phyloP scores from a whole-genome alignment of 2,113 vertebrate species.

The Guaruba guarouba region DNA sequence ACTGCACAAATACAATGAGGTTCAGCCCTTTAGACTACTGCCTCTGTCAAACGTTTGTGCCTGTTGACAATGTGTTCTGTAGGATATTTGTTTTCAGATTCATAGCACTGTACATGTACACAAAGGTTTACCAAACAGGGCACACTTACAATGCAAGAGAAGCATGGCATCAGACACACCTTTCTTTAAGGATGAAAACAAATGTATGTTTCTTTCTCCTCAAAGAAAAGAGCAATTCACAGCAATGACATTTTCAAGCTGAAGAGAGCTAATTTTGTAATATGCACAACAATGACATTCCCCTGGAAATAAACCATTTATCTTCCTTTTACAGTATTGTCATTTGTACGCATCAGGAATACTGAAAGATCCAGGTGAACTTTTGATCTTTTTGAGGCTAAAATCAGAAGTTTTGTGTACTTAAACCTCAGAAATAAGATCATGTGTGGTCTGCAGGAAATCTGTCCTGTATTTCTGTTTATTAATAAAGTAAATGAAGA shows the following conservation, averaged over 20 bases:
- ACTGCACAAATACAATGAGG: constrained; percentile 35
- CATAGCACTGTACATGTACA: not conserved
- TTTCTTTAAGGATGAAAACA: not conserved
- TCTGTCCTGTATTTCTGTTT: not conserved
- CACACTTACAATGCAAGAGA: not conserved
- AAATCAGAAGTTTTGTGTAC: not conserved
- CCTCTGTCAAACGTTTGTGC: not conserved
- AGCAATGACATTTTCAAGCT: not conserved
- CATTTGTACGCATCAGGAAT: rapidly evolving
- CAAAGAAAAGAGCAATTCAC: not conserved
- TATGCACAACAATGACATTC: rapidly evolving
- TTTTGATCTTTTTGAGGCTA: not conserved
- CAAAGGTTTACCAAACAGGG: not conserved
- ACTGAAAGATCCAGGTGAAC: not conserved
- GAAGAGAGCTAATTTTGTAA: not conserved
- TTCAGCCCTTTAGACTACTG: not conserved
- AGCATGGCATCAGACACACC: not conserved
- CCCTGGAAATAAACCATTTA: not conserved
- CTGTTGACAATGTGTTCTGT: not conserved
- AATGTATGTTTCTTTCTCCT: not conserved
- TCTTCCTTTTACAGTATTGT: not conserved
- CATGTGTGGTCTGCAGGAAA: not conserved
- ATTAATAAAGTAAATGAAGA: not conserved
- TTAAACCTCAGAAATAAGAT: not conserved
- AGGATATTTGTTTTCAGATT: constrained; percentile 69